phyloP scores from a whole-genome alignment of 2,113 vertebrate species.

The Platysternon megacephalum region DNA sequence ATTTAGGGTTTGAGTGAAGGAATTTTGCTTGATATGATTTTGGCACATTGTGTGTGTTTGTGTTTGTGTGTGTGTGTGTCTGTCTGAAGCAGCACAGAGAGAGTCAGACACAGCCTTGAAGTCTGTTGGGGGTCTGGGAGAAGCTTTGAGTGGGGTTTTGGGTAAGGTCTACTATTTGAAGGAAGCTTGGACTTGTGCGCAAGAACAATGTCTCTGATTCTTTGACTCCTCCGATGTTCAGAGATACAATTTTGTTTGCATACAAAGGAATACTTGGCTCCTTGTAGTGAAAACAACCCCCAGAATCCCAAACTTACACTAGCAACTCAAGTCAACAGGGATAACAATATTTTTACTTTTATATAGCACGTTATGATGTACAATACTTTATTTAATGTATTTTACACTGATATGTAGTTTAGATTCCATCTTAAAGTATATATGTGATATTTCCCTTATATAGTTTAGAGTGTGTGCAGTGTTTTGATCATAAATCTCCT shows the following conservation, averaged over 20 bases:
- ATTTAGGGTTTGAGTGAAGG: background rate
- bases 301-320: background rate
- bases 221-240: background rate
- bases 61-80: background rate
- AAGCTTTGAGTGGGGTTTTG: background rate
- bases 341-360: background rate
- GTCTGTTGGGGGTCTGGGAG: background rate
- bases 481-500: constrained; percentile 53
- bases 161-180: background rate
- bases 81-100: background rate
- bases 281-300: background rate
- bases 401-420: background rate
- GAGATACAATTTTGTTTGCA: background rate
- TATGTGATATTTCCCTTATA: constrained; percentile 11
- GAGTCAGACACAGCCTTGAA: background rate
- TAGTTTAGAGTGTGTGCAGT: constrained; percentile 44
- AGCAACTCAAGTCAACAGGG: background rate
- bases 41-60: background rate
- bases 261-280: background rate
- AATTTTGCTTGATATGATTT: background rate
- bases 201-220: background rate
- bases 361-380: background rate
- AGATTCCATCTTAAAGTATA: constrained; percentile 52
- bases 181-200: background rate
- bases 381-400: background rate